phyloP scores from a whole-genome alignment of 1,140 invertebrate species.

The Caenorhabditis latens region DNA sequence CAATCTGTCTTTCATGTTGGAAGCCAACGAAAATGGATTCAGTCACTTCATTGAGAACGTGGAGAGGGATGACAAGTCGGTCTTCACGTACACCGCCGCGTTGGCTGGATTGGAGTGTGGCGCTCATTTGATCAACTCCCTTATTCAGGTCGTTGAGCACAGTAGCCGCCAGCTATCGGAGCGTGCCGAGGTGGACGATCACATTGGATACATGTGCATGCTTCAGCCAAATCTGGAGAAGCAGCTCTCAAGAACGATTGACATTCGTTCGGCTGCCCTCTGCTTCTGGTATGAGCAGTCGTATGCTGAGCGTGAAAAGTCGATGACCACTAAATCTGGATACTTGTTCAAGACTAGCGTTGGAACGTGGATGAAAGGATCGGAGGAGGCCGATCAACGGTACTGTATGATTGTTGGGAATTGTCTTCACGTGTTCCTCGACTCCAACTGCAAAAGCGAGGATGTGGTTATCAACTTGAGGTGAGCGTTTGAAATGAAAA shows the following conservation, averaged over 20 bases:
- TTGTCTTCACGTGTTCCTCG: neutral
- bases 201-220: slow-evolving; percentile 26
- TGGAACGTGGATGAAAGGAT: slow-evolving; percentile 19
- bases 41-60: neutral
- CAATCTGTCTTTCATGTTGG: neutral
- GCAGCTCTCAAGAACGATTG: neutral
- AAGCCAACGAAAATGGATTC: slow-evolving; percentile 16
- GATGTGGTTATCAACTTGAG: neutral
- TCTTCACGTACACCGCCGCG: neutral
- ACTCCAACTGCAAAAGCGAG: slow-evolving; percentile 13
- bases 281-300: slow-evolving; percentile 20
- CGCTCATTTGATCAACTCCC: neutral
- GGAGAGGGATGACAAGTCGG: neutral
- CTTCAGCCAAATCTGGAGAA: slow-evolving; percentile 44
- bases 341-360: slow-evolving; percentile 2
- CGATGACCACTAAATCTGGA: neutral
- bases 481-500: neutral
- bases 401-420: slow-evolving; percentile 20
- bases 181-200: neutral
- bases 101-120: slow-evolving; percentile 40
- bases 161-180: neutral
- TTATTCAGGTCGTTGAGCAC: slow-evolving; percentile 4
- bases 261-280: neutral
- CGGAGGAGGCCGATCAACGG: neutral
- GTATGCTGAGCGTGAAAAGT: neutral